A percentile compares a stretch with the other conserved stretches of the same genome.
Evolutionary conservation across 2,113 vertebrate species (phyloP).

Genomic region (Boulengeromyrus knoepffleri): DNA sequence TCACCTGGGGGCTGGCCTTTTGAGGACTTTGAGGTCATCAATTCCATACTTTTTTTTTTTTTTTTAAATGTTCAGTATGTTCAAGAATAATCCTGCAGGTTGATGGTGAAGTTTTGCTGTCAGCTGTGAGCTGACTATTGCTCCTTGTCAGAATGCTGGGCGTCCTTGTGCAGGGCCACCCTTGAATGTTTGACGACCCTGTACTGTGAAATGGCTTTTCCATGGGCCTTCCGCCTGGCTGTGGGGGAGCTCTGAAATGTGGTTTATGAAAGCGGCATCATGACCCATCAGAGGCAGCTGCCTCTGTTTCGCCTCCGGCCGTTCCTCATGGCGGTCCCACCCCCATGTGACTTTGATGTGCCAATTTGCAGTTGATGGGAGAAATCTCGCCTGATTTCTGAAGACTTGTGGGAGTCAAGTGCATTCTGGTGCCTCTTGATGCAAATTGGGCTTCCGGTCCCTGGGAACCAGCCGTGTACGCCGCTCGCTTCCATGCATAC

Average conservation of each 20-base stretch:
- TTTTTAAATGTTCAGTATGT: neutral
- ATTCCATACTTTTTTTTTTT: neutral
- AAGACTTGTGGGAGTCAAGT: slow-evolving; percentile 64
- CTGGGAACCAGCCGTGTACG: slow-evolving; percentile 41
- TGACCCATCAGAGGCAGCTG: slow-evolving; percentile 24
- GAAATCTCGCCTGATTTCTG: slow-evolving; percentile 61
- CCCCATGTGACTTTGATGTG: slow-evolving; percentile 69
- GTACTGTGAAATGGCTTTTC: neutral
- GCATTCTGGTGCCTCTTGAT: slow-evolving; percentile 49
- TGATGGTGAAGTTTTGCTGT: neutral
- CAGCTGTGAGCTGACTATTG: neutral
- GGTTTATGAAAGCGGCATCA: neutral
- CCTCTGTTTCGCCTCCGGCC: neutral
- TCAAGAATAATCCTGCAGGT: neutral
- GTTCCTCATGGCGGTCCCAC: slow-evolving; percentile 36
- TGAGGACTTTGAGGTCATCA: neutral
- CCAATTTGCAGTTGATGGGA: slow-evolving; percentile 75
- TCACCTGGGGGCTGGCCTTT: neutral
- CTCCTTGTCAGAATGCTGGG: neutral
- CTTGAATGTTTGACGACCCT: neutral
- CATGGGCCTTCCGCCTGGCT: neutral
- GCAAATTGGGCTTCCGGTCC: slow-evolving; percentile 57
- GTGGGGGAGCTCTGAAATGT: neutral
- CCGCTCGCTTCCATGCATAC: slow-evolving; percentile 54
- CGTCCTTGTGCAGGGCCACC: neutral